Percentiles rank a stretch among this genome's conserved stretches.
Evolutionary conservation across 30 jellyfish, hydroid and myxozoan genomes (phyloP).

Genomic region (Pelagia noctiluca): DNA sequence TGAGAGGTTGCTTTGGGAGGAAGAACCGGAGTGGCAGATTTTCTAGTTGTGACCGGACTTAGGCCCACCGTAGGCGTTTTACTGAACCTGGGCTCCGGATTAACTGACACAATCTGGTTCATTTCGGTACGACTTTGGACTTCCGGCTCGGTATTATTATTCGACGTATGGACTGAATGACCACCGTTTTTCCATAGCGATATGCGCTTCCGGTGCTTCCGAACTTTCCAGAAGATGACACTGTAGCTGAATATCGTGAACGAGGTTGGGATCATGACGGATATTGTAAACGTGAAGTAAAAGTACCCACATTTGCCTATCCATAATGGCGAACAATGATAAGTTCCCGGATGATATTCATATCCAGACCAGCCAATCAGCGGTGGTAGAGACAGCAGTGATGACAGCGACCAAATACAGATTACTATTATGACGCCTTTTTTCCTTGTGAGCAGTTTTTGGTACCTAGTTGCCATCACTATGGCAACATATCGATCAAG

Average conservation of each 20-base stretch:
- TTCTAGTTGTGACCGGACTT: background rate
- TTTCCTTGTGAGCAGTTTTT: conserved; percentile 40
- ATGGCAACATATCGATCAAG: conserved; percentile 73
- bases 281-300: conserved; percentile 52
- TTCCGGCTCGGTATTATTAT: background rate
- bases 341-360: conserved; percentile 76
- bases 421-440: conserved; percentile 42
- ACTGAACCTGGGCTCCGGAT: background rate
- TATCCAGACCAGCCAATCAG: conserved; percentile 77
- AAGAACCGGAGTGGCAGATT: background rate
- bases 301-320: conserved; percentile 58
- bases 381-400: conserved; percentile 64
- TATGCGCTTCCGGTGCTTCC: conserved; percentile 69
- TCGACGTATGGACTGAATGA: background rate
- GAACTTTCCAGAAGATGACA: conserved; percentile 61
- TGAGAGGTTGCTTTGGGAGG: no score
- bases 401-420: conserved; percentile 53
- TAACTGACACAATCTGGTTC: conserved; percentile 31
- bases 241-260: conserved; percentile 56
- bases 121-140: conserved; percentile 33
- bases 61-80: background rate
- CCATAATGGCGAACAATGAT: conserved; percentile 79
- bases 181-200: conserved; percentile 56
- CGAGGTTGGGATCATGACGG: conserved; percentile 52
- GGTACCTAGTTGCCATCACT: conserved; percentile 64